Conservation (phyloP, 2,797 vertebrate species). For the Sardinella longiceps region DNA sequence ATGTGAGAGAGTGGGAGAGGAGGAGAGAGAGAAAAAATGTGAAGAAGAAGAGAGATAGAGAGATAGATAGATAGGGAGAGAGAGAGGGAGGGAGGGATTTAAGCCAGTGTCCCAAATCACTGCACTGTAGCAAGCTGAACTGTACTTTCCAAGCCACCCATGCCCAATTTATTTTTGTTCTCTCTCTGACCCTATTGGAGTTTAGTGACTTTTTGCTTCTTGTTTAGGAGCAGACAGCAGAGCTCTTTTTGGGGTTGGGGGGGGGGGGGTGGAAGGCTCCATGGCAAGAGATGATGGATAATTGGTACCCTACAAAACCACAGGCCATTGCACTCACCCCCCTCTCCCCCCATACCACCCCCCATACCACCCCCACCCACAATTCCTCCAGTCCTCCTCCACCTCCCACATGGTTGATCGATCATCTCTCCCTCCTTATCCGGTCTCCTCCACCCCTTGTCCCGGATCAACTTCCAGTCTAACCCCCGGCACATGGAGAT, state of each 20-base stretch:
- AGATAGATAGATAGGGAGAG: neutral
- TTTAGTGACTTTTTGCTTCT: neutral
- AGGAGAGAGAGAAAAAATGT: neutral
- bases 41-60: neutral
- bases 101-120: neutral
- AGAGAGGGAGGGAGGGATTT: neutral
- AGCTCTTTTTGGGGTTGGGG: neutral
- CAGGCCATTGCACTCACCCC: too few species aligned
- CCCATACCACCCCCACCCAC: neutral
- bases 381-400: too few species aligned
- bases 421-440: neutral
- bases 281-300: neutral
- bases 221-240: neutral
- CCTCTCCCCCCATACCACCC: too few species aligned
- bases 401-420: neutral
- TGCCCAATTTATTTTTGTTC: neutral
- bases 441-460: neutral
- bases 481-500: neutral
- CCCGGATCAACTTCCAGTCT: slow-evolving; percentile 22
- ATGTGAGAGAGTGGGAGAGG: neutral
- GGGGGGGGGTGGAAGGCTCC: too few species aligned
- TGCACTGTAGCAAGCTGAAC: neutral
- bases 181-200: neutral
- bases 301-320: neutral
- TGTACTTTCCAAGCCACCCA: neutral